Evolutionary conservation across 2,888 invertebrate genomes (phyloP), one percentile per base, ranked within the genome.

Genomic region (Lasioglossum pauxillum): DNA sequence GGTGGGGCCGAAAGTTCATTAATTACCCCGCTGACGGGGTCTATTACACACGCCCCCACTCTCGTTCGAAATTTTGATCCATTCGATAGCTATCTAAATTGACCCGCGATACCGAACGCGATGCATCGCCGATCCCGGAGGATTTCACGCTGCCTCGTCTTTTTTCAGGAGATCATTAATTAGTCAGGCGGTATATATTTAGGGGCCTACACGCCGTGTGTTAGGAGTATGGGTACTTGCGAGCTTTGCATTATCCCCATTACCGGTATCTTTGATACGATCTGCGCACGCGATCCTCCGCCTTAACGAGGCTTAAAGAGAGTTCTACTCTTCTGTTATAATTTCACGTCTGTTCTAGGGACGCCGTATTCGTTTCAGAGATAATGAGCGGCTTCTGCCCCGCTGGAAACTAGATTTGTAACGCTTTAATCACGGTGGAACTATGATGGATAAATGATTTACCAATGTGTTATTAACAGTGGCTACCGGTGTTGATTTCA

Each of bases 41-140:
- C 90, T 90, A 90, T 91, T 90, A 90, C 92, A 90, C 75, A 87
- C 88, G 78, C 76, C 80, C 83, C 88, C 86, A 82, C 76, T 75
- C 86, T 87, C 88, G 85, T 91, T 89, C 88, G 88, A 91, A 92
- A 89, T 91, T 92, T 88, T 90, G 90, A 91, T 89, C 87, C 91
- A 84, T 75, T 86, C 90, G 93, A 93, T 93, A 80, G 86, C 88
- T 92, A 92, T 93, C 93, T 93, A 93, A 93, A 93, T 92, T 92
- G 91, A 90, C 81, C 85, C 85, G 81, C 83, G 89, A 88, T 86
- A 87, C 75, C 80, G 57, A 80, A 73, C 87, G 78, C 81, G 74
- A 75, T 83, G 78, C 75, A 78, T 41, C 78, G 75, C 67, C 81
- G 83, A 87, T 85, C 57, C n/a, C 83, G 82, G 69, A 83, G 49